A percentile compares a stretch with the other conserved stretches of the same genome.
Evolutionary conservation across 2,888 invertebrate species (phyloP).

Genomic region (Geotrupes spiniger): DNA sequence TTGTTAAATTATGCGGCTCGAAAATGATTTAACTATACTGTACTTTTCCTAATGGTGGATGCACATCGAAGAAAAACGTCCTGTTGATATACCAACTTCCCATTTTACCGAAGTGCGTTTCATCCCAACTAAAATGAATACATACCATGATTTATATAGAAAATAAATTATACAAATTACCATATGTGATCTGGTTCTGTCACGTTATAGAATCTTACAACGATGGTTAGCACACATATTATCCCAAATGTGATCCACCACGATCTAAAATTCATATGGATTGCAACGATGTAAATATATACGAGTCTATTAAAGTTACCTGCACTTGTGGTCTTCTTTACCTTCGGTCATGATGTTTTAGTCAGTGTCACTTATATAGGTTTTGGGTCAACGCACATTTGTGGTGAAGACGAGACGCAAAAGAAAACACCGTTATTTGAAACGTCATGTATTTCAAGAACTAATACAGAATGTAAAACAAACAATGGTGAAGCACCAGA

Average conservation of each 20-base stretch:
- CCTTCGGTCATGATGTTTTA: neutral
- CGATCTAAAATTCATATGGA: constrained; percentile 23
- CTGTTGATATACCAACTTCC: constrained; percentile 97
- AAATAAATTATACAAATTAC: constrained; percentile 54
- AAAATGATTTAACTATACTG: no score
- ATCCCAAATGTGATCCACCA: constrained; percentile 69
- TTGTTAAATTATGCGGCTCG: neutral
- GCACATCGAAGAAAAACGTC: constrained; percentile 97
- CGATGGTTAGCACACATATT: constrained; percentile 64
- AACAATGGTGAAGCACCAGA: no score
- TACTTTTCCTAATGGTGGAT: constrained; percentile 96
- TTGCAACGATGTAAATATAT: no score
- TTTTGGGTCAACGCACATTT: no score
- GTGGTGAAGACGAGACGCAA: no score
- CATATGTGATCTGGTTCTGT: constrained; percentile 92
- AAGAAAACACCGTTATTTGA: no score
- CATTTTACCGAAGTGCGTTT: constrained; percentile 99
- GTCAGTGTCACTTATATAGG: no score
- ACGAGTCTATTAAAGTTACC: neutral
- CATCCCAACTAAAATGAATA: constrained; percentile 78
- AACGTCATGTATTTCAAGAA: no score
- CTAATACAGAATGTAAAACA: no score
- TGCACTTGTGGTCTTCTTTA: neutral
- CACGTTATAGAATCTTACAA: constrained; percentile 85
- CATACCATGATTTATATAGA: neutral